Percentiles rank a stretch among this genome's conserved stretches.
These are phyloP conservation scores for Vireo griseus DNA, from an alignment of 2,797 vertebrate species.

Conservation along the genomic window DNA sequence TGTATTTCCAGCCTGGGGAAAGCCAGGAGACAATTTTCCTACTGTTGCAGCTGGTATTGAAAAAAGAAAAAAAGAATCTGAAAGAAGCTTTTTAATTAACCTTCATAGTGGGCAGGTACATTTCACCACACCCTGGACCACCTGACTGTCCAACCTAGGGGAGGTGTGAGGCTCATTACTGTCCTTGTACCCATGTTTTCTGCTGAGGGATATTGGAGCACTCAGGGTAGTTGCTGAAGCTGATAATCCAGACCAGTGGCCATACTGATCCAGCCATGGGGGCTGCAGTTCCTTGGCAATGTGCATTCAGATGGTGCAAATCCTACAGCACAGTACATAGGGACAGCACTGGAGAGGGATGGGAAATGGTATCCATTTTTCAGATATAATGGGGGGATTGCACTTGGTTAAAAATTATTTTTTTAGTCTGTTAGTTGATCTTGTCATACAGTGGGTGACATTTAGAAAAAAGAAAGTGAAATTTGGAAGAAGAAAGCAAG, in stretches of 20 bases:
- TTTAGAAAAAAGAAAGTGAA: neutral
- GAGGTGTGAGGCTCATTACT: neutral
- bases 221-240: neutral
- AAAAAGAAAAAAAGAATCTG: neutral
- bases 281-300: neutral
- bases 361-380: neutral
- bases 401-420: neutral
- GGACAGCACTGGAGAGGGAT: neutral
- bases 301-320: neutral
- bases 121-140: neutral
- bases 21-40: neutral
- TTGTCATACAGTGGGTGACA: neutral
- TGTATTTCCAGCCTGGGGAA: neutral
- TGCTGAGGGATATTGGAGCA: neutral
- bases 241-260: neutral
- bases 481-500: neutral
- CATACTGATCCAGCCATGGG: fast-evolving
- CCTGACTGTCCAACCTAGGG: neutral
- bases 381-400: neutral
- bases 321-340: fast-evolving
- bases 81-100: neutral
- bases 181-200: neutral
- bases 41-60: neutral
- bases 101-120: neutral
- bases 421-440: neutral